Evolutionary conservation across 2,888 invertebrate genomes (phyloP), one percentile per base, ranked within the genome.

Genomic region (Globia sparganii): DNA sequence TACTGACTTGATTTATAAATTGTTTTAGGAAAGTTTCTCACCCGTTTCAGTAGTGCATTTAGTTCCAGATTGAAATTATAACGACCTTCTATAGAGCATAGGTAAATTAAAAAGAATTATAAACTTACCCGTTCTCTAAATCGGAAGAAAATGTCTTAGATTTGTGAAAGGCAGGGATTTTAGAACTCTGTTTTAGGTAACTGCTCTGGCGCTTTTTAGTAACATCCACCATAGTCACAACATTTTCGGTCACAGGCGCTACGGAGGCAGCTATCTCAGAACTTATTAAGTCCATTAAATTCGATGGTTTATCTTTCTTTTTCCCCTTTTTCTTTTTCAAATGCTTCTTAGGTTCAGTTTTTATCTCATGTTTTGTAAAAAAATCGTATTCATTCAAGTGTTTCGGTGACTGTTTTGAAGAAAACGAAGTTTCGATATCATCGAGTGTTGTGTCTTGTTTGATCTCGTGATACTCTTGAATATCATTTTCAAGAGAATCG

Each of bases 391-490:
- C 92, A 66, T 90, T 92, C 13, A 92, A 75, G 15, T 89, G 75
- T 85, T 89, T 92, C 28, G 78, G 59, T 2, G 88, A 79, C 37
- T 87, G 81, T 77, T 90, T 88, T 4, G 89, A 78, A 53, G 87
- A 83, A 56, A 90, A 90, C 46, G 87, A 81, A 31, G 86, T 89
- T 78, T 92, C 90, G 61, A 85, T 77, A 73, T 88, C 77, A 70
- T 87, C 88, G 37, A 81, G 68, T 64, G 81, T 79, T 9, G 74
- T 80, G 11, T 91, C 91, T 79, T 92, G 89, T 73, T 91, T 91
- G 78, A 95, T 95, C 90, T 96, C 96, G 59, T 96, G 93, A 86
- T 96, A 95, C 80, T 95, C 94, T 89, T 96, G 94, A 65, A 94
- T 94, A 73, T 94, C 94, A 81, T 89, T 92, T 58, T 92, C 91